Percentiles rank a stretch among this genome's conserved stretches.
phyloP scores from a whole-genome alignment of 30 jellyfish, hydroid and myxozoan genomes.

The Aurelia aurita region DNA sequence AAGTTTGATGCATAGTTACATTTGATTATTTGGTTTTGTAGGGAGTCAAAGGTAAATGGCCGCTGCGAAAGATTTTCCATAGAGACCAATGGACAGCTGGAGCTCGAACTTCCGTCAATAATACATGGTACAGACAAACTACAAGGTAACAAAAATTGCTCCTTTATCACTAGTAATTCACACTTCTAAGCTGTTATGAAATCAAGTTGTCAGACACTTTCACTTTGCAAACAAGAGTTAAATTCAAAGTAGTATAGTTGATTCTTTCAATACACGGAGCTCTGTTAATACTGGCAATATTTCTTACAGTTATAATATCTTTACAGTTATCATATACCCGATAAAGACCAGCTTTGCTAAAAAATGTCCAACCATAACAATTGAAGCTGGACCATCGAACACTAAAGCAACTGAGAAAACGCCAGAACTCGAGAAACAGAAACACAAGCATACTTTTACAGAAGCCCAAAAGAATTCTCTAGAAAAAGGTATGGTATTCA shows the following conservation, averaged over 20 bases:
- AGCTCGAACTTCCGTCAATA: slow-evolving; percentile 22
- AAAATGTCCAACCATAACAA: background rate
- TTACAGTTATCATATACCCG: background rate
- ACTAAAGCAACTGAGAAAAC: background rate
- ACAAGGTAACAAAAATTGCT: slow-evolving; percentile 11
- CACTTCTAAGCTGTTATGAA: background rate
- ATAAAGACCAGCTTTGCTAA: background rate
- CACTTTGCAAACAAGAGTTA: no score
- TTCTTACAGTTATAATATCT: background rate
- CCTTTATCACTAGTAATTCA: background rate
- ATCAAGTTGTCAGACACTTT: background rate
- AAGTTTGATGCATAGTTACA: no score
- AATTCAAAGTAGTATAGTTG: background rate
- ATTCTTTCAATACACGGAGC: background rate
- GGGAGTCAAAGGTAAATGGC: background rate
- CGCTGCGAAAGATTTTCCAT: no score
- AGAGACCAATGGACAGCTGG: slow-evolving; percentile 29
- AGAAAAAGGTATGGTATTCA: no score
- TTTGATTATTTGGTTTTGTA: background rate
- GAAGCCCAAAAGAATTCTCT: no score
- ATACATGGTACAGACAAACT: slow-evolving; percentile 21
- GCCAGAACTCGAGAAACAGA: background rate
- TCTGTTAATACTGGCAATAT: background rate
- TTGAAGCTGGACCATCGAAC: background rate
- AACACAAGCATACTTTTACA: no score